Evolutionary conservation across 2,113 vertebrate genomes (phyloP).

Genomic region (Plotosus lineatus): DNA sequence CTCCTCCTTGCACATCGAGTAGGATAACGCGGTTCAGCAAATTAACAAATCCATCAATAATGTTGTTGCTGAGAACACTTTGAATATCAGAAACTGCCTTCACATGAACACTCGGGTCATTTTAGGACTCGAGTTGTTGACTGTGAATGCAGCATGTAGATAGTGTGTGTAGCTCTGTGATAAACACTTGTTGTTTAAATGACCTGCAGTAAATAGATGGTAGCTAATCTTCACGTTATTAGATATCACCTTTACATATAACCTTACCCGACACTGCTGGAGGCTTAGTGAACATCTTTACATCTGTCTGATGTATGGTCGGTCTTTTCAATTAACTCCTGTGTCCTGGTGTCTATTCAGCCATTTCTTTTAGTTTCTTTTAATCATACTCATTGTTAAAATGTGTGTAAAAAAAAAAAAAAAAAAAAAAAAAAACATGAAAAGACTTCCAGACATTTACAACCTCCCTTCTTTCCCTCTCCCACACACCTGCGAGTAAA

Average conservation of each 20-base stretch:
- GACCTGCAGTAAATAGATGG: neutral
- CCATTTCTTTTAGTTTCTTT: neutral
- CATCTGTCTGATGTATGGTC: neutral
- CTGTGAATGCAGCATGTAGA: neutral
- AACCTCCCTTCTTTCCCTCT: neutral
- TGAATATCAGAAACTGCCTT: neutral
- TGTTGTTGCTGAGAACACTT: too few species aligned
- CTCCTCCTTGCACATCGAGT: too few species aligned
- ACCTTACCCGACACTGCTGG: neutral
- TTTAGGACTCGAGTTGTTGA: neutral
- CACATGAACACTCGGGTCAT: neutral
- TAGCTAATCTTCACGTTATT: neutral
- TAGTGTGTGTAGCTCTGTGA: neutral
- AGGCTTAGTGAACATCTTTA: neutral
- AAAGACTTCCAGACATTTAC: neutral
- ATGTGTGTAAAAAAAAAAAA: neutral
- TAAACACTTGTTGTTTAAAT: neutral
- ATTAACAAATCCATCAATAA: too few species aligned
- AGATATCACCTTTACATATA: neutral
- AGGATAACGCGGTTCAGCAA: too few species aligned
- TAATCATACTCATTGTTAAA: slow-evolving; percentile 11
- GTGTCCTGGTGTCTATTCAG: neutral
- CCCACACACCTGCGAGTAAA: slow-evolving; percentile 12
- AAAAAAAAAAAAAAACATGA: neutral
- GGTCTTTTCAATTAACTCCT: neutral